Evolutionary conservation across 1,140 invertebrate genomes (phyloP).

Genomic region (Portunus trituberculatus): DNA sequence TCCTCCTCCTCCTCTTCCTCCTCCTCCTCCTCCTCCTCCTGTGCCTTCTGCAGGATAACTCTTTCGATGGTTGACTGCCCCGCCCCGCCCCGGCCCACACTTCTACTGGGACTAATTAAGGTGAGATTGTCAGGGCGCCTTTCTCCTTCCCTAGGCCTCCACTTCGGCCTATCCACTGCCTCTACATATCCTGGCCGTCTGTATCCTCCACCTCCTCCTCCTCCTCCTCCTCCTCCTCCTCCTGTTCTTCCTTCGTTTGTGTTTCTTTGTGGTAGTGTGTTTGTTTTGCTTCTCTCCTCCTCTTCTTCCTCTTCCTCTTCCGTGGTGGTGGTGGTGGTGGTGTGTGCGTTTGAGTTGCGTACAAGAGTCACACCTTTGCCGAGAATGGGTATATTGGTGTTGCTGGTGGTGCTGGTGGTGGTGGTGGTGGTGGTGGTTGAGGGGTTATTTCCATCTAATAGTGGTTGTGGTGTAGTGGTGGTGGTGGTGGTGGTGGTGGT

Average conservation of each 20-base stretch:
- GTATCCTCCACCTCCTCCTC: neutral
- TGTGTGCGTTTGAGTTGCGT: neutral
- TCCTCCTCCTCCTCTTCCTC: slow-evolving; percentile 25
- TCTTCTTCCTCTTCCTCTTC: neutral
- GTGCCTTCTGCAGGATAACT: neutral
- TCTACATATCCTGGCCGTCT: no score
- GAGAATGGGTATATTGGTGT: slow-evolving; percentile 43
- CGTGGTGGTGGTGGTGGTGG: neutral
- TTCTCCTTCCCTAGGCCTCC: no score
- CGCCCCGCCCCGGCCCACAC: slow-evolving; percentile 49
- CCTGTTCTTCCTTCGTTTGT: neutral
- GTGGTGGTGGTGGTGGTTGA: neutral
- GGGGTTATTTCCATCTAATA: no score
- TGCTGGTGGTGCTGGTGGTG: neutral
- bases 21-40: neutral
- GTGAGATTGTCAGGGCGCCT: slow-evolving; percentile 35
- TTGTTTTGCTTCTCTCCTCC: neutral
- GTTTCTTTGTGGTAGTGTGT: no score
- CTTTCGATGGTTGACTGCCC: slow-evolving; percentile 30
- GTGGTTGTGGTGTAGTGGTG: slow-evolving; percentile 28
- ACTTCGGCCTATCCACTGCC: no score
- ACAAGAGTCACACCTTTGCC: slow-evolving; percentile 65
- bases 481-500: neutral
- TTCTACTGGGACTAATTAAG: slow-evolving; percentile 66
- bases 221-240: neutral